Evolutionary conservation across 30 jellyfish, hydroid and myxozoan genomes (phyloP), one percentile per base, ranked within the genome.

Genomic region (Aurelia aurita complex sp. Pacific): DNA sequence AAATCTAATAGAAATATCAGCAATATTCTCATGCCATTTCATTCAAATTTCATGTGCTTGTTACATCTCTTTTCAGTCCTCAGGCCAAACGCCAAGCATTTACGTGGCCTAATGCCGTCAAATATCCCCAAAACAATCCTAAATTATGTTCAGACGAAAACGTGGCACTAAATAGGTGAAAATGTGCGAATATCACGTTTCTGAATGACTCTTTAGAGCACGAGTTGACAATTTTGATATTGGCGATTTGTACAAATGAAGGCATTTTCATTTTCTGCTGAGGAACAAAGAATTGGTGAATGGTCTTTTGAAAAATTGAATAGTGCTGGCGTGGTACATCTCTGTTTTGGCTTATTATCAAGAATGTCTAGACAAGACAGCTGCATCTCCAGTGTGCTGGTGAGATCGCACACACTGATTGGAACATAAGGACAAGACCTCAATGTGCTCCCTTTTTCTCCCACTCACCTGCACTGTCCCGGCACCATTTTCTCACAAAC

Each of bases 311-410:
- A 82, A 70, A 53, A 32, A 14, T 32, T 64, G 80, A 82, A 70
- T 60, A 74, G 77, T 50, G 72, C 77, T 52, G 85, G 85, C 92
- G 85, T 82, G 92, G 92, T 35, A 72, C 59, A 54, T 60, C 77
- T 62, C 80, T 82, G 76, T 64, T 82, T 82, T 70, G 92, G 92
- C 92, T 82, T 76, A 82, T 82, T 69, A 82, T 82, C 92, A 69
- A 70, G 80, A 16, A 54, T 64, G 92, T 82, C 92, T 82, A 82
- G 92, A 82, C 92, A 34, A 55, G 92, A 66, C 92, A 82, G 92
- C 92, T 82, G 92, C 73, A 82, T 23, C 60, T 62, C 71, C 50
- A 82, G 85, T 82, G 92, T 82, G 92, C 92, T 82, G 73, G 54
- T 64, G 75, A 61, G 80, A 57, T 70, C 66, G 66, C 50, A 18